A percentile compares a stretch with the other conserved stretches of the same genome.
These are phyloP conservation scores for Eretmochelys imbricata DNA, from an alignment of 2,113 vertebrate genomes.

Conservation along the genomic window DNA sequence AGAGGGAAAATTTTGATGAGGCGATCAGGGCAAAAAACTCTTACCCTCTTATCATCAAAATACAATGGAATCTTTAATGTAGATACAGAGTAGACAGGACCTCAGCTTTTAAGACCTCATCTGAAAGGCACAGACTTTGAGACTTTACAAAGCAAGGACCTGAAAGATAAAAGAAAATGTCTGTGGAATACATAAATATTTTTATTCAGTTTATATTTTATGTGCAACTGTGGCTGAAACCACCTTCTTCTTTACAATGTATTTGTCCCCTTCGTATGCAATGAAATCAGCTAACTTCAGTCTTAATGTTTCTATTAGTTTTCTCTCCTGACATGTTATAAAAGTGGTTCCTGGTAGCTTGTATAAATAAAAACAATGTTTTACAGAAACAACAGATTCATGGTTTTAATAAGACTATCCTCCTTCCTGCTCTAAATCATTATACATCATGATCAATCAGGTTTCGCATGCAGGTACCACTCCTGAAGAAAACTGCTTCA, in stretches of 20 bases:
- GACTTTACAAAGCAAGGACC: background rate
- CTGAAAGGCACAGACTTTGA: background rate
- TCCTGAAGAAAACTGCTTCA: constrained; percentile 39
- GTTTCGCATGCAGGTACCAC: constrained; percentile 46
- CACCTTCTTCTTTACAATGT: background rate
- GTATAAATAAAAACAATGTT: constrained; percentile 50
- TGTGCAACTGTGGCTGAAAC: background rate
- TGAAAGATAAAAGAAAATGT: background rate
- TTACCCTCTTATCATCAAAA: background rate
- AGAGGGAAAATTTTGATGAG: background rate
- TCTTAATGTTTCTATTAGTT: constrained; percentile 31
- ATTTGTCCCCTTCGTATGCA: background rate
- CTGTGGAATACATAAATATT: background rate
- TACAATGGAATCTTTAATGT: background rate
- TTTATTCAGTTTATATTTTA: background rate
- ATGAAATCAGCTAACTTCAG: background rate
- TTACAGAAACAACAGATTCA: constrained; percentile 64
- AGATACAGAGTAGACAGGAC: background rate
- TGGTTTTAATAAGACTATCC: constrained; percentile 51
- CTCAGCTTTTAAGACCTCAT: background rate
- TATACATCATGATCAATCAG: constrained; percentile 51
- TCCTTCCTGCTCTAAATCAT: constrained; percentile 35
- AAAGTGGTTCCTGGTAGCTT: constrained; percentile 24
- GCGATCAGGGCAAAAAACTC: background rate
- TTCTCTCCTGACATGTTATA: constrained; percentile 45